Evolutionary conservation across 2,113 vertebrate genomes (phyloP).

Genomic region (Tinamus guttatus): DNA sequence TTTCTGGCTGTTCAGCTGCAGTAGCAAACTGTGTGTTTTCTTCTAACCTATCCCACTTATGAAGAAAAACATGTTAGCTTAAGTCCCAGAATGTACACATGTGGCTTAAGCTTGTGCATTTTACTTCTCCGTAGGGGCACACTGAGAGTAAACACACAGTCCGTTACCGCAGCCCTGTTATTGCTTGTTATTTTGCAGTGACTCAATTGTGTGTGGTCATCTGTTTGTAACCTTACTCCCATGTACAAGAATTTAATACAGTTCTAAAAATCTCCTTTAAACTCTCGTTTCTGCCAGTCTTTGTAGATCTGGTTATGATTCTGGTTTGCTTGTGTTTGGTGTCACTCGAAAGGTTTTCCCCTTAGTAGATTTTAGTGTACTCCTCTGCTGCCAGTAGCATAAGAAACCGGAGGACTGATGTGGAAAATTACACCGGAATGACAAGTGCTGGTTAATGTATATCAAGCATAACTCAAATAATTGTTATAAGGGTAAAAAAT

Average conservation of each 20-base stretch:
- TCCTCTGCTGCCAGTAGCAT: not conserved
- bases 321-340: not conserved
- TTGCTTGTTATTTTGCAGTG: conserved; percentile 18
- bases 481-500: not conserved
- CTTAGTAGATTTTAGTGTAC: not conserved
- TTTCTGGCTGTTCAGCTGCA: not conserved
- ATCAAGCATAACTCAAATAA: not conserved
- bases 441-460: not conserved
- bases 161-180: not conserved
- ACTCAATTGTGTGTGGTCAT: not conserved
- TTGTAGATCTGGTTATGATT: not conserved
- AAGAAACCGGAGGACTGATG: not conserved
- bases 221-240: not conserved
- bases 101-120: conserved; percentile 14
- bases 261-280: not conserved
- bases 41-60: not conserved
- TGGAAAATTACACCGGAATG: not conserved
- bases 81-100: not conserved
- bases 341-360: not conserved
- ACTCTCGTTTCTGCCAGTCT: not conserved
- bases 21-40: not conserved
- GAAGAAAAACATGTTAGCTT: conserved; percentile 14
- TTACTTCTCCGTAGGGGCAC: not conserved
- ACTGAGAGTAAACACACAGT: not conserved
- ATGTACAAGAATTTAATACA: not conserved